Evolutionary conservation across 2,797 vertebrate genomes (phyloP).

Genomic region (Falco rusticolus): DNA sequence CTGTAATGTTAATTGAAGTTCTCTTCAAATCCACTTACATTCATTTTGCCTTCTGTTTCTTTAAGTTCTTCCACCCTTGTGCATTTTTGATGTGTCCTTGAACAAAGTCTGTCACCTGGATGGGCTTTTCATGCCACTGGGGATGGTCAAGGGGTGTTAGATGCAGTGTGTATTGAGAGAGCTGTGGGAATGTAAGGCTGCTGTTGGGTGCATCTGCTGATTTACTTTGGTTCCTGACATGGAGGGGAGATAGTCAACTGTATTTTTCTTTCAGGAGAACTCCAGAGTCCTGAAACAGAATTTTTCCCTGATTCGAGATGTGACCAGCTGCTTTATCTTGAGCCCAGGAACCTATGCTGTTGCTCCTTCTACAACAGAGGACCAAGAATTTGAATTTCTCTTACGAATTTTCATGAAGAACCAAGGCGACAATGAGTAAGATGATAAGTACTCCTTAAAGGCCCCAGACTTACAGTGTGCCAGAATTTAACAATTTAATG

Average conservation of each 20-base stretch:
- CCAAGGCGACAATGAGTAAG: slow-evolving; percentile 59
- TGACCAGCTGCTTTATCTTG: slow-evolving; percentile 53
- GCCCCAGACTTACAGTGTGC: background rate
- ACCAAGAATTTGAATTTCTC: slow-evolving; percentile 64
- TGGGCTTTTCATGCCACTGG: background rate
- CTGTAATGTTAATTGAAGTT: background rate
- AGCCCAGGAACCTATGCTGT: slow-evolving; percentile 71
- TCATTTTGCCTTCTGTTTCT: background rate
- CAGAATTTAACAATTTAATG: background rate
- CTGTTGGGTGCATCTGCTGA: background rate
- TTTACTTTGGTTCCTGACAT: slow-evolving; percentile 25
- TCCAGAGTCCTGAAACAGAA: slow-evolving; percentile 7
- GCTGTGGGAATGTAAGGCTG: background rate
- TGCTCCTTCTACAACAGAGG: background rate
- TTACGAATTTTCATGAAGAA: slow-evolving; percentile 73
- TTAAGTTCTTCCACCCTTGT: background rate
- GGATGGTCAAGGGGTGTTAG: background rate
- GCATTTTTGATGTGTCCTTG: background rate
- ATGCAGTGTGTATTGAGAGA: background rate
- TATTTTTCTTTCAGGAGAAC: slow-evolving; percentile 51
- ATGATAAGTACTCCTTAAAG: background rate
- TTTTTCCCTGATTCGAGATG: slow-evolving; percentile 12
- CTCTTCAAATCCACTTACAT: background rate
- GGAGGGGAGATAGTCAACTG: background rate
- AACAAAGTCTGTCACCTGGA: background rate